Evolutionary conservation across 1,140 invertebrate genomes (phyloP).

Genomic region (Trachelipus rathkii): DNA sequence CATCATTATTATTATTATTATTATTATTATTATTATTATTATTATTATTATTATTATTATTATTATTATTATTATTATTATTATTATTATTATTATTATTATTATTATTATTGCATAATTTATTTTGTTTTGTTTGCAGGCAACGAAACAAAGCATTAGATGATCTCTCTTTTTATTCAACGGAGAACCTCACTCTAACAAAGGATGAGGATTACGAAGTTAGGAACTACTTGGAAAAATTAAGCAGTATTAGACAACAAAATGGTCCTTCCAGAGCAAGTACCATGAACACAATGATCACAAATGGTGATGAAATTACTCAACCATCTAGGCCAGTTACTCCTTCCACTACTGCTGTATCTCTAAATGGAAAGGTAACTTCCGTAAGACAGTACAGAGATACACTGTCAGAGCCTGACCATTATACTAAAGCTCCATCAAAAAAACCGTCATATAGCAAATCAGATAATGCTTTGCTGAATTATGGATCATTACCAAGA

Average conservation of each 20-base stretch:
- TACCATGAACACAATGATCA: conserved; percentile 30
- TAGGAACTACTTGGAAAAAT: conserved; percentile 37
- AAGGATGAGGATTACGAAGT: conserved; percentile 37
- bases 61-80: no score
- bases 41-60: no score
- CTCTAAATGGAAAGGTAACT: not conserved
- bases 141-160: conserved; percentile 45
- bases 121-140: conserved; percentile 21
- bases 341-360: conserved; percentile 19
- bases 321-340: conserved; percentile 23
- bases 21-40: no score
- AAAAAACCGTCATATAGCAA: not conserved
- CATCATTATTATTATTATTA: no score
- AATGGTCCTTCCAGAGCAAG: conserved; percentile 26
- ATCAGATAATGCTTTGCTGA: no score
- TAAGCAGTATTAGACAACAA: conserved; percentile 33
- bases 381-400: not conserved
- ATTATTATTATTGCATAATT: no score
- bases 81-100: no score
- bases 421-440: not conserved
- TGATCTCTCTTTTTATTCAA: conserved; percentile 41
- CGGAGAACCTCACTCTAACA: conserved; percentile 33
- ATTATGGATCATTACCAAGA: no score
- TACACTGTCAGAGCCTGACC: not conserved
- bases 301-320: conserved; percentile 5